Percentiles rank a stretch among this genome's conserved stretches.
phyloP scores from a whole-genome alignment of 2,113 vertebrate genomes.

The Smithornis capensis region DNA sequence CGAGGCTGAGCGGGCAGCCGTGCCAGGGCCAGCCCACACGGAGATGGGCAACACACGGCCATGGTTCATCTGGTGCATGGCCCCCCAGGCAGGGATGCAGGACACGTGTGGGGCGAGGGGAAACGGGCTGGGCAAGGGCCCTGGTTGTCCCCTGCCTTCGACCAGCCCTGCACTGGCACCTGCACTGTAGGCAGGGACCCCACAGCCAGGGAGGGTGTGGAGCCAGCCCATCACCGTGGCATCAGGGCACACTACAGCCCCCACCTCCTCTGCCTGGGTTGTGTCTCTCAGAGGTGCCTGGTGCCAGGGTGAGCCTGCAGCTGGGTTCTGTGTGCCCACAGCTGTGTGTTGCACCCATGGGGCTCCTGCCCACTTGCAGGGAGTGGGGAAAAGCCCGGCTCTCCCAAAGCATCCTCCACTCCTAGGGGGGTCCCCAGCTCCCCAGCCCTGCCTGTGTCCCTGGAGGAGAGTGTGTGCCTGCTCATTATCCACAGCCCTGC shows the following conservation, averaged over 20 bases:
- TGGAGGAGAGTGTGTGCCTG: rapidly evolving
- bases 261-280: not conserved
- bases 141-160: not conserved
- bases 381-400: not conserved
- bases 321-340: not conserved
- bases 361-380: not conserved
- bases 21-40: not conserved
- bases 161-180: not conserved
- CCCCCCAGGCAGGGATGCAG: not conserved
- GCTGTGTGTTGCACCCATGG: not conserved
- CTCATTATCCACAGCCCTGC: not conserved
- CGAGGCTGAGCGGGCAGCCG: rapidly evolving
- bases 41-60: rapidly evolving
- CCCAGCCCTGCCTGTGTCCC: not conserved
- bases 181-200: not conserved
- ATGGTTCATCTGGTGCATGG: not conserved
- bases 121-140: not conserved
- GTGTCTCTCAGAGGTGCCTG: rapidly evolving
- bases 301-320: not conserved
- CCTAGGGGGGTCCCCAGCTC: not conserved
- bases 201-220: rapidly evolving
- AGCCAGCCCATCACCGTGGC: not conserved
- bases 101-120: not conserved
- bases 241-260: not conserved
- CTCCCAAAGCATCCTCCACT: rapidly evolving